A percentile compares a stretch with the other conserved stretches of the same genome.
Evolutionary conservation across 2,797 vertebrate genomes (phyloP).

Genomic region (Enoplosus armatus): DNA sequence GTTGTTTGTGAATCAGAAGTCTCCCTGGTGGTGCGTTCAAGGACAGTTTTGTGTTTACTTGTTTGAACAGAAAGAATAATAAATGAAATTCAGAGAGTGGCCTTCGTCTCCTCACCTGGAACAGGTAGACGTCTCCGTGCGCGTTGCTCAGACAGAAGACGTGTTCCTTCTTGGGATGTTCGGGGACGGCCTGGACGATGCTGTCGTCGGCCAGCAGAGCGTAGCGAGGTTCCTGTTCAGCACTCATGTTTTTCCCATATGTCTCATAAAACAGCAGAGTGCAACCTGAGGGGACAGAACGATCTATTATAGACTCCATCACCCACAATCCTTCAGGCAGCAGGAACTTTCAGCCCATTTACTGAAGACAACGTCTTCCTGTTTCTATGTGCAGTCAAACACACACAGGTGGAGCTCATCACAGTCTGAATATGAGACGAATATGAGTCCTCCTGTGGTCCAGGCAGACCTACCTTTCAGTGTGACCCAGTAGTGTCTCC

Average conservation of each 20-base stretch:
- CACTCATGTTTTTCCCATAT: constrained; percentile 82
- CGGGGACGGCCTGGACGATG: constrained; percentile 93
- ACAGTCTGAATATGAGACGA: too few relatives aligned
- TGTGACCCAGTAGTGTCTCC: constrained; percentile 94
- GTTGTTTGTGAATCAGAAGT: background rate
- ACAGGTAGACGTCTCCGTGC: constrained; percentile 92
- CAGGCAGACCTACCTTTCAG: constrained; percentile 88
- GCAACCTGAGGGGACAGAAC: constrained; percentile 83
- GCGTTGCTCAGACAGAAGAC: constrained; percentile 97
- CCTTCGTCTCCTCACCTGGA: constrained; percentile 87
- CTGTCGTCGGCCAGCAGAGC: constrained; percentile 91
- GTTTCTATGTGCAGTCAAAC: too few relatives aligned
- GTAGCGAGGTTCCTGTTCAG: constrained; percentile 87
- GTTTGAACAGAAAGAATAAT: background rate
- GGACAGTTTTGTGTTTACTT: background rate
- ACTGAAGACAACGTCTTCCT: too few relatives aligned
- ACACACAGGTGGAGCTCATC: too few relatives aligned
- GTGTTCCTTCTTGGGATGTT: constrained; percentile 94
- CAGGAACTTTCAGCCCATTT: too few relatives aligned
- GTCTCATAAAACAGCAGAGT: constrained; percentile 93
- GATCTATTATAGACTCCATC: background rate
- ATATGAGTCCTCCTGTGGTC: too few relatives aligned
- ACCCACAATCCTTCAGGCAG: too few relatives aligned
- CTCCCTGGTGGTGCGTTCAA: constrained; percentile 22
- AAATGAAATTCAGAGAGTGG: too few relatives aligned